Evolutionary conservation across 1,140 invertebrate species (phyloP).

Genomic region (Vanessa atalanta): DNA sequence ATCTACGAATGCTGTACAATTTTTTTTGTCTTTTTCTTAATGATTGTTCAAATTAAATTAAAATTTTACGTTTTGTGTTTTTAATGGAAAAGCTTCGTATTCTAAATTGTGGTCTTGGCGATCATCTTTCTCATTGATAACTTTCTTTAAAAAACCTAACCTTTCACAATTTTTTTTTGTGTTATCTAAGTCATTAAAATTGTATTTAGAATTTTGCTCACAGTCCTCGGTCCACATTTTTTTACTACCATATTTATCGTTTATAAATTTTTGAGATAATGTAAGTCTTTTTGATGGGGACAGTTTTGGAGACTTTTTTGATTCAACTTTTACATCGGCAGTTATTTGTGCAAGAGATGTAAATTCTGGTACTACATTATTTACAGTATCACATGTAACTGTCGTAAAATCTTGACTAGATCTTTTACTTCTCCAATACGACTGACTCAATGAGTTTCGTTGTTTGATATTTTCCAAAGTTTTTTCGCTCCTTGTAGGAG

Average conservation of each 20-base stretch:
- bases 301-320: slow-evolving; percentile 65
- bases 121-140: slow-evolving; percentile 41
- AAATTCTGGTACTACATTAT: slow-evolving; percentile 59
- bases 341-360: slow-evolving; percentile 63
- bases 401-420: slow-evolving; percentile 63
- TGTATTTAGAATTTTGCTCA: slow-evolving; percentile 60
- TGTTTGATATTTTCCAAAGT: slow-evolving; percentile 53
- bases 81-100: slow-evolving; percentile 47
- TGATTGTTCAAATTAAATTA: background rate
- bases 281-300: slow-evolving; percentile 68
- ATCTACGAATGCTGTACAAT: background rate
- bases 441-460: slow-evolving; percentile 74
- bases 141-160: slow-evolving; percentile 62
- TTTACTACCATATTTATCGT: slow-evolving; percentile 79
- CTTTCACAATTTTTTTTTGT: slow-evolving; percentile 65
- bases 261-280: slow-evolving; percentile 79
- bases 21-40: background rate
- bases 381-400: slow-evolving; percentile 49
- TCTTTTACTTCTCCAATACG: slow-evolving; percentile 75
- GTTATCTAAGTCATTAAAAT: slow-evolving; percentile 60
- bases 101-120: slow-evolving; percentile 52
- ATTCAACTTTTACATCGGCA: slow-evolving; percentile 52
- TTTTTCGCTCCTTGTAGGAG: slow-evolving; percentile 64
- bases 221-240: slow-evolving; percentile 74
- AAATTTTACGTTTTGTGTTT: slow-evolving; percentile 9